Conservation (phyloP, 2,797 vertebrate species). For the Sebastes kiyomatsui region DNA sequence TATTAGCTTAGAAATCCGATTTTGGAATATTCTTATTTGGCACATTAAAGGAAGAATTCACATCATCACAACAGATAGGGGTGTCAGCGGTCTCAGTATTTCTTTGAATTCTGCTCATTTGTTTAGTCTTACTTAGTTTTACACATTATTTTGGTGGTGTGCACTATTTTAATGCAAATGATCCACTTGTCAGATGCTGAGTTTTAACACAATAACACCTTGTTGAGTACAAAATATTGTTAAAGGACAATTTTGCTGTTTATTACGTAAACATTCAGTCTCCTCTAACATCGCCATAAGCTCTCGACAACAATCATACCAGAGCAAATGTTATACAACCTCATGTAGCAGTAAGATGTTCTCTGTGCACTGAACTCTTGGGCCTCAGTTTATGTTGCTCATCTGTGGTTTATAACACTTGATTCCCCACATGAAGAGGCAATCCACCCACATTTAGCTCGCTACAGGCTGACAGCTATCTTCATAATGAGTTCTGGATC, state of each 20-base stretch:
- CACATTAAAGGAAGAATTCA: background rate
- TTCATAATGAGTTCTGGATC: background rate
- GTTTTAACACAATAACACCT: slow-evolving; percentile 5
- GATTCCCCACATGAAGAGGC: background rate
- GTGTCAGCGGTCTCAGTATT: background rate
- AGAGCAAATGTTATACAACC: background rate
- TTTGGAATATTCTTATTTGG: background rate
- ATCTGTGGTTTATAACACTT: background rate
- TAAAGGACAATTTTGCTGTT: background rate
- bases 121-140: background rate
- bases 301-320: background rate
- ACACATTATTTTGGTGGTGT: background rate
- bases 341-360: background rate
- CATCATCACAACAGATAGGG: background rate
- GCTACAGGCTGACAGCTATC: background rate
- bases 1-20: background rate
- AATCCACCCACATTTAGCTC: background rate
- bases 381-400: background rate
- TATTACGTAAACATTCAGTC: background rate
- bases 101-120: background rate
- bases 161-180: slow-evolving; percentile 4
- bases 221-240: background rate
- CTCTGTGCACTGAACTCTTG: background rate
- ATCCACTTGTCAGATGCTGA: background rate
- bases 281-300: background rate